A percentile compares a stretch with the other conserved stretches of the same genome.
These are phyloP conservation scores for Danio aesculapii DNA, from an alignment of 2,797 vertebrate genomes.

Conservation along the genomic window DNA sequence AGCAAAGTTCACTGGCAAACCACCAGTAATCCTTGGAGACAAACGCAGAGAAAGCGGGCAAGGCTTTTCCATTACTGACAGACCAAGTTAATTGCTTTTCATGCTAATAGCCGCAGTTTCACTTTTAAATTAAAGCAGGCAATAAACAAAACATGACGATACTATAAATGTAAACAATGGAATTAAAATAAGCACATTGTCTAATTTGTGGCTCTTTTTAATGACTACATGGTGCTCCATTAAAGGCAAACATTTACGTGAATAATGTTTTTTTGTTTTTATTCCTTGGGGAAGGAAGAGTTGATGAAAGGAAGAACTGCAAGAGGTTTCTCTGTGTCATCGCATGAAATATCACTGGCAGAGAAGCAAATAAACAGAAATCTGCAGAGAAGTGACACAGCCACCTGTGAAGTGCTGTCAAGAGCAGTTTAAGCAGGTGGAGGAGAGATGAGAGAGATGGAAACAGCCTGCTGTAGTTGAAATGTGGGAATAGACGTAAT, in stretches of 20 bases:
- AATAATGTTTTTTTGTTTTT: slow-evolving; percentile 26
- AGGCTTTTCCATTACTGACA: slow-evolving; percentile 42
- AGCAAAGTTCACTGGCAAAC: slow-evolving; percentile 34
- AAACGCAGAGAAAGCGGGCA: slow-evolving; percentile 23
- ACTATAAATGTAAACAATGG: slow-evolving; percentile 40
- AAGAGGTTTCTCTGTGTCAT: slow-evolving; percentile 4
- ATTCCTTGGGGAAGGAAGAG: slow-evolving; percentile 17
- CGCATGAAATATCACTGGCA: slow-evolving; percentile 12
- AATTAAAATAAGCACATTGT: slow-evolving; percentile 35
- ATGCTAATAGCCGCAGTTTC: slow-evolving; percentile 38
- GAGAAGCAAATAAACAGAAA: slow-evolving; percentile 42
- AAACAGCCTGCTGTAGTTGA: not conserved
- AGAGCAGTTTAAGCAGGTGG: slow-evolving; percentile 2
- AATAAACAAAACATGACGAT: slow-evolving; percentile 28
- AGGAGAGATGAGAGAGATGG: not conserved
- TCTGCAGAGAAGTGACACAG: slow-evolving; percentile 31
- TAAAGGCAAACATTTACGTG: slow-evolving; percentile 23
- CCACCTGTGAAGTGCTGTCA: not conserved
- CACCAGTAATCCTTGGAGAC: slow-evolving; percentile 35
- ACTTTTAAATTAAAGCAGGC: slow-evolving; percentile 40
- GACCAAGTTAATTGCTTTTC: slow-evolving; percentile 42
- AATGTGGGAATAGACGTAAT: not conserved
- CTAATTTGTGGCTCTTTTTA: slow-evolving; percentile 38
- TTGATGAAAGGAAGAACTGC: slow-evolving; percentile 10
- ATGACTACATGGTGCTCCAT: slow-evolving; percentile 35